Percentiles rank a stretch among this genome's conserved stretches.
These are phyloP conservation scores for Perizoma flavofasciatum DNA, from an alignment of 2,888 invertebrate genomes.

Conservation along the genomic window DNA sequence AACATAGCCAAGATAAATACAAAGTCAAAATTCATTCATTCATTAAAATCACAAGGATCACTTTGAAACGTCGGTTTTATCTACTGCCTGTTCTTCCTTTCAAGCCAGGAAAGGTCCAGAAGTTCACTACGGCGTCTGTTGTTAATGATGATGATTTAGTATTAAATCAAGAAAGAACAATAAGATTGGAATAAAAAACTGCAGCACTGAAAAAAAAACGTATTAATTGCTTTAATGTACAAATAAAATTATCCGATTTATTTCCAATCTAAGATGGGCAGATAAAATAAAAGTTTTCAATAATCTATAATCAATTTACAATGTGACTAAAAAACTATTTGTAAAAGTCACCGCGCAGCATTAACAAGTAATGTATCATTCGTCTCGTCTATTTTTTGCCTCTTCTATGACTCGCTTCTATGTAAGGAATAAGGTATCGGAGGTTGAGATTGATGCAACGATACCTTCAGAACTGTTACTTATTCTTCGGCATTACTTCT, in stretches of 20 bases:
- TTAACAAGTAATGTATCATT: slow-evolving; percentile 21
- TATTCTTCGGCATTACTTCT: slow-evolving; percentile 36
- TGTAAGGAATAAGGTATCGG: slow-evolving; percentile 53
- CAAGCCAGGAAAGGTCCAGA: no score
- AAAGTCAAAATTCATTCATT: no score
- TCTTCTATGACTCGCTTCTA: slow-evolving; percentile 40
- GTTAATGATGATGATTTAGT: no score
- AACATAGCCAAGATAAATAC: no score
- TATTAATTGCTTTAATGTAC: not conserved
- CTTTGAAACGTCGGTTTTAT: no score
- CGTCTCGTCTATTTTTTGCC: slow-evolving; percentile 31
- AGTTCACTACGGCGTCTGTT: no score
- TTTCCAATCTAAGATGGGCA: slow-evolving; percentile 1
- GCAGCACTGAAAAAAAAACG: not conserved
- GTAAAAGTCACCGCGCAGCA: slow-evolving; percentile 9
- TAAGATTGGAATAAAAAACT: not conserved
- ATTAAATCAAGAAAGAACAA: not conserved
- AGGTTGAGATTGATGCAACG: slow-evolving; percentile 48
- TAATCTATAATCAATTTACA: slow-evolving; percentile 12
- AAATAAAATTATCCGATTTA: no score
- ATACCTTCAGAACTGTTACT: slow-evolving; percentile 42
- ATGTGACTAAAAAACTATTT: slow-evolving; percentile 13
- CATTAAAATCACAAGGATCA: no score
- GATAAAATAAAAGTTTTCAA: not conserved
- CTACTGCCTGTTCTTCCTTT: no score